These are phyloP conservation scores for Axinella damicornis DNA, from an alignment of 37 sponge, comb jelly and placozoan species.

Conservation along the genomic window DNA sequence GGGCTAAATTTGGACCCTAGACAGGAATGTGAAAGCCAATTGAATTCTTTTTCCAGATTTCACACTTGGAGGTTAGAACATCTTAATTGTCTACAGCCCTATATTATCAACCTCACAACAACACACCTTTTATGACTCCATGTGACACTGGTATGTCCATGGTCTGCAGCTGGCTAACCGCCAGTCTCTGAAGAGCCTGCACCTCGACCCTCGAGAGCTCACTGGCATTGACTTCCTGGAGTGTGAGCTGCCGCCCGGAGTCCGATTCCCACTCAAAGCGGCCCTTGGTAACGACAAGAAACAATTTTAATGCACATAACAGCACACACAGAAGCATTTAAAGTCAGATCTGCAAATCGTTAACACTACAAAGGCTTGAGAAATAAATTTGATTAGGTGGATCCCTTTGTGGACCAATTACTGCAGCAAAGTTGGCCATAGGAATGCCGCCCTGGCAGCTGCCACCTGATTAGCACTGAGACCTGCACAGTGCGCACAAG, in stretches of 20 bases:
- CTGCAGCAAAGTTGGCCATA: too few species aligned
- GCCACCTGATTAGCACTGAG: too few species aligned
- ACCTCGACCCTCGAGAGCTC: slow-evolving; percentile 75
- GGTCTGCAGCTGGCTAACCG: slow-evolving; percentile 52
- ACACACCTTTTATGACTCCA: slow-evolving; percentile 56
- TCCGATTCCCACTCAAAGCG: slow-evolving; percentile 63
- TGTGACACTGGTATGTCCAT: slow-evolving; percentile 67
- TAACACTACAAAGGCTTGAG: not conserved
- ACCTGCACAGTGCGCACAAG: too few species aligned
- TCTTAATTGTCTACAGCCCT: too few species aligned
- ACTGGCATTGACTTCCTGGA: slow-evolving; percentile 38
- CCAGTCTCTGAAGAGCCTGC: slow-evolving; percentile 56
- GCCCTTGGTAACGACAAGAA: not conserved
- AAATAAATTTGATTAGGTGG: not conserved
- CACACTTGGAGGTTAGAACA: too few species aligned
- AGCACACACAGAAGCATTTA: too few species aligned
- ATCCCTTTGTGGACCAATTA: not conserved
- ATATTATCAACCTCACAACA: not conserved
- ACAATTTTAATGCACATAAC: too few species aligned
- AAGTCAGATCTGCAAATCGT: not conserved
- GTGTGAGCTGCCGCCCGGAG: slow-evolving; percentile 49
- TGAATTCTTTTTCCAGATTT: too few species aligned
- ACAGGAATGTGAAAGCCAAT: not conserved
- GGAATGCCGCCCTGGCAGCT: too few species aligned
- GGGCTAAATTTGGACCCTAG: too few species aligned